phyloP scores from a whole-genome alignment of 2,113 vertebrate genomes.

The Alligator mississippiensis region DNA sequence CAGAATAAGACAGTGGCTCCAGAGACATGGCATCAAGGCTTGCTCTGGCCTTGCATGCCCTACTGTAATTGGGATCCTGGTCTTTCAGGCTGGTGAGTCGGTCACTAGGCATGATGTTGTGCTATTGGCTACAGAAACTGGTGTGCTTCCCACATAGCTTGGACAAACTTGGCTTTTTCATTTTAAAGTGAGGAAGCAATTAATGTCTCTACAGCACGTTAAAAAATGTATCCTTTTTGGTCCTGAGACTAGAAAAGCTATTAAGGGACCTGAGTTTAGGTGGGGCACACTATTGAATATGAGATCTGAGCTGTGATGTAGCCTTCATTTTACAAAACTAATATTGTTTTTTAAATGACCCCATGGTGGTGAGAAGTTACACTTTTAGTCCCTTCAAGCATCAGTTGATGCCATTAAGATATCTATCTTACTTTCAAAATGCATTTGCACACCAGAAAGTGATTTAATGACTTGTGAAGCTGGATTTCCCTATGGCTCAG shows the following conservation, averaged over 20 bases:
- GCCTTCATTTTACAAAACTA: rapidly evolving
- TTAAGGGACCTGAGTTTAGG: too few relatives aligned
- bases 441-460: neutral
- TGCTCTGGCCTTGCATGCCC: too few relatives aligned
- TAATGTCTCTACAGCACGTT: neutral
- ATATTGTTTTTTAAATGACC: rapidly evolving
- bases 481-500: neutral
- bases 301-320: neutral
- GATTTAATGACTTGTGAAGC: neutral
- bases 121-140: neutral
- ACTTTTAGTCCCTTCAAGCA: neutral
- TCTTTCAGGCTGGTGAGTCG: too few relatives aligned
- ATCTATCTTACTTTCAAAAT: neutral
- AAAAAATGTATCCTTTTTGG: rapidly evolving
- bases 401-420: neutral
- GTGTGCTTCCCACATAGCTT: neutral
- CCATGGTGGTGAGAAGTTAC: neutral
- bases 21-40: too few relatives aligned
- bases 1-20: too few relatives aligned
- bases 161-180: too few relatives aligned
- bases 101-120: neutral
- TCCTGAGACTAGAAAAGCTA: neutral
- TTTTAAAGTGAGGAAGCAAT: too few relatives aligned
- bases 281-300: neutral
- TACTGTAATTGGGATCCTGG: too few relatives aligned